Percentiles rank a stretch among this genome's conserved stretches.
These are phyloP conservation scores for Cylindroiulus punctatus DNA, from an alignment of 2,888 invertebrate genomes.

Conservation along the genomic window DNA sequence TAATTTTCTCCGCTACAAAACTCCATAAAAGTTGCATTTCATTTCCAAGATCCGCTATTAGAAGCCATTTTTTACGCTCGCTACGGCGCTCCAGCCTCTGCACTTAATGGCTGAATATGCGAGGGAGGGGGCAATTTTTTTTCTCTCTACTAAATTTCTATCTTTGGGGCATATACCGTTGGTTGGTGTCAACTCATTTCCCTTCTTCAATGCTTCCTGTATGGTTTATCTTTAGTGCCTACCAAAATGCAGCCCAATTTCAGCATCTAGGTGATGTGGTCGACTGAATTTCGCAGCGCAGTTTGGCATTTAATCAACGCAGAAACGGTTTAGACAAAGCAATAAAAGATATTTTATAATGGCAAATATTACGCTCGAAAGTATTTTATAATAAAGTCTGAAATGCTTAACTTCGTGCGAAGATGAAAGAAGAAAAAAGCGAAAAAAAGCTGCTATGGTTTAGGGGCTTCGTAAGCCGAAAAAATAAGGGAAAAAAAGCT, in stretches of 20 bases:
- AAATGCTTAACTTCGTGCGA: conserved; percentile 49
- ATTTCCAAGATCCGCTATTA: conserved; percentile 32
- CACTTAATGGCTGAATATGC: neutral
- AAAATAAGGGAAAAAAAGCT: conserved; percentile 27
- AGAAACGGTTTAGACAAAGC: conserved; percentile 53
- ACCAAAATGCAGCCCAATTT: conserved; percentile 11
- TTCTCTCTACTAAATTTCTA: conserved; percentile 26
- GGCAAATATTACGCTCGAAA: conserved; percentile 51
- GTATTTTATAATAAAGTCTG: conserved; percentile 54
- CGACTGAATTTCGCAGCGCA: neutral
- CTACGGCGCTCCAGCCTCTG: neutral
- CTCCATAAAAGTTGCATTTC: conserved; percentile 32
- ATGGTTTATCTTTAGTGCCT: conserved; percentile 50
- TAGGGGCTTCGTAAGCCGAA: conserved; percentile 29
- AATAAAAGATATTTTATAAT: conserved; percentile 53
- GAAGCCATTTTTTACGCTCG: conserved; percentile 25
- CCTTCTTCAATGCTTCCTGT: conserved; percentile 51
- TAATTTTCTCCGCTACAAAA: conserved; percentile 26
- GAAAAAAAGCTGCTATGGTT: neutral
- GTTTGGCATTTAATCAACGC: conserved; percentile 53
- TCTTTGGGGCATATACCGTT: conserved; percentile 37
- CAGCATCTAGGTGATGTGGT: conserved; percentile 47
- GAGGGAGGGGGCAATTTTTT: conserved; percentile 14
- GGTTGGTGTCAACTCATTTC: conserved; percentile 46
- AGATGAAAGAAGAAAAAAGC: conserved; percentile 42